Evolutionary conservation across 2,888 invertebrate genomes (phyloP).

Genomic region (Apoderus coryli): DNA sequence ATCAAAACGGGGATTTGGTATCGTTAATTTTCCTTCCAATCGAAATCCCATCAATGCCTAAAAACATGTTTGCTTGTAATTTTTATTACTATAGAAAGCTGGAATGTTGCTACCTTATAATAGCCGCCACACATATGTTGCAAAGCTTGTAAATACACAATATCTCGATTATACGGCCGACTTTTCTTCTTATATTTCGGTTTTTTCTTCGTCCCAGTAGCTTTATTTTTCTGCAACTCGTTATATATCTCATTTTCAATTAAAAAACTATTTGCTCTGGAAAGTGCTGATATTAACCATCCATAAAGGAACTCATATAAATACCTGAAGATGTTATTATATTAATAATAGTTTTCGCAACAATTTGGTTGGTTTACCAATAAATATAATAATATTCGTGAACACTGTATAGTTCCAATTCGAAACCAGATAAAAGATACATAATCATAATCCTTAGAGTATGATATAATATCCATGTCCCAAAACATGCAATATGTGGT

Average conservation of each 20-base stretch:
- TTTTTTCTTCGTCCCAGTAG: constrained; percentile 46
- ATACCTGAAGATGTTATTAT: constrained; percentile 57
- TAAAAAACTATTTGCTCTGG: constrained; percentile 74
- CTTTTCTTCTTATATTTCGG: constrained; percentile 42
- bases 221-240: constrained; percentile 34
- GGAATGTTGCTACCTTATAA: constrained; percentile 53
- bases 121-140: constrained; percentile 92
- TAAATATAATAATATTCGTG: constrained; percentile 95
- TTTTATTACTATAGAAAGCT: constrained; percentile 4
- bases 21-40: constrained; percentile 70
- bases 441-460: constrained; percentile 85
- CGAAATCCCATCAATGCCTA: constrained; percentile 83
- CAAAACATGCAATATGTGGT: constrained; percentile 71
- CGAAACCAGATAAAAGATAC: constrained; percentile 86
- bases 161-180: constrained; percentile 67
- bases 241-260: constrained; percentile 41
- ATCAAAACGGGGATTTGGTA: constrained; percentile 81
- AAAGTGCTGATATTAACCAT: constrained; percentile 82
- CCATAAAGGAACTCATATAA: constrained; percentile 89
- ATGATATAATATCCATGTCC: constrained; percentile 92
- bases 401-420: constrained; percentile 86
- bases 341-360: too few relatives aligned
- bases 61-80: constrained; percentile 15
- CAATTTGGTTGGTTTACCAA: constrained; percentile 58
- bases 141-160: constrained; percentile 78